These are phyloP conservation scores for Plectus sambesii DNA, from an alignment of 1,140 invertebrate genomes.

Conservation along the genomic window DNA sequence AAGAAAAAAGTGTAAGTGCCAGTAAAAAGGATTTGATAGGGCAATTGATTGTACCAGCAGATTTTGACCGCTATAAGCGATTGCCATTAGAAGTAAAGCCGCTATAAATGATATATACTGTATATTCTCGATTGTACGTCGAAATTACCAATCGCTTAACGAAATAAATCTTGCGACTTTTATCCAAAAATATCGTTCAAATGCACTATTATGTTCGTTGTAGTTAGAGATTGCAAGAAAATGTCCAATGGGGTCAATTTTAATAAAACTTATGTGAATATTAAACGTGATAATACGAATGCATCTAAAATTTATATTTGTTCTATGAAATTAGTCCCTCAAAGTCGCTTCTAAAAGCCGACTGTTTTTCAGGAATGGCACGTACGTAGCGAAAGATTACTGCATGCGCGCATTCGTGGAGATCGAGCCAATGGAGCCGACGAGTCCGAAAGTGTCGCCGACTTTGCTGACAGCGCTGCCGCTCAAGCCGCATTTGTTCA, in stretches of 20 bases:
- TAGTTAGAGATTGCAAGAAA: too few species aligned
- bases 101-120: neutral
- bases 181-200: too few species aligned
- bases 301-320: too few species aligned
- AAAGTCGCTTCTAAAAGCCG: too few species aligned
- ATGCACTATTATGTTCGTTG: slow-evolving; percentile 54
- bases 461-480: slow-evolving; percentile 15
- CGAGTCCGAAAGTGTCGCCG: slow-evolving; percentile 20
- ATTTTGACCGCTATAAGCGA: too few species aligned
- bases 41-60: slow-evolving; percentile 4
- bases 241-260: too few species aligned
- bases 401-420: slow-evolving; percentile 33
- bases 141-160: too few species aligned
- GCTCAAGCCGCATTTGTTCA: slow-evolving; percentile 31
- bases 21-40: slow-evolving; percentile 1
- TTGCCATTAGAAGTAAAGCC: too few species aligned
- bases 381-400: slow-evolving; percentile 58
- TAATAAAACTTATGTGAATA: too few species aligned
- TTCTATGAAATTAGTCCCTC: too few species aligned
- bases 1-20: slow-evolving; percentile 58
- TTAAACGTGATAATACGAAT: too few species aligned
- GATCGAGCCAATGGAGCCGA: slow-evolving; percentile 35
- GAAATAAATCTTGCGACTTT: too few species aligned
- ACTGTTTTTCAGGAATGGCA: slow-evolving; percentile 57
- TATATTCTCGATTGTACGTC: neutral